Evolutionary conservation across 1,140 invertebrate genomes (phyloP).

Genomic region (Nasonia giraulti): DNA sequence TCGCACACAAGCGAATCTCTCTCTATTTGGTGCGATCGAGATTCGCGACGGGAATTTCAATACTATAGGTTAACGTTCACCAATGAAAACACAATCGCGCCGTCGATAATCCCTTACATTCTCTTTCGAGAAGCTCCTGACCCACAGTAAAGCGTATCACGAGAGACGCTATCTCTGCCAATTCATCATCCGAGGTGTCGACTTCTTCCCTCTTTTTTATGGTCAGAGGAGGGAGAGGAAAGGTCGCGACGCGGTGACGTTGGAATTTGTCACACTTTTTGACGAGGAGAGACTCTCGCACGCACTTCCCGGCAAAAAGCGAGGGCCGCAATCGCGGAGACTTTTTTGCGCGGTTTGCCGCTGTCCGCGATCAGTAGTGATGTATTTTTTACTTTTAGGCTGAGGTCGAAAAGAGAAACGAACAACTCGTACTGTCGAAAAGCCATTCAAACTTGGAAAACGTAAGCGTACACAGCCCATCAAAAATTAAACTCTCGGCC

Average conservation of each 20-base stretch:
- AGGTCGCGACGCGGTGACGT: neutral
- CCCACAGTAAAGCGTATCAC: neutral
- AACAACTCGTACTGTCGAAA: too few relatives aligned
- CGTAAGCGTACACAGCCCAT: too few relatives aligned
- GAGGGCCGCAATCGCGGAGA: neutral
- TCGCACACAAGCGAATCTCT: too few relatives aligned
- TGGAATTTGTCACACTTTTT: conserved; percentile 13
- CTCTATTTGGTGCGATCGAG: neutral
- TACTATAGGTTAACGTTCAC: neutral
- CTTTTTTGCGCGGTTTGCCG: neutral
- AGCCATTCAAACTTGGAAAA: too few relatives aligned
- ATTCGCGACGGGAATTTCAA: neutral
- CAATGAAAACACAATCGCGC: neutral
- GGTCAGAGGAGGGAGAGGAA: neutral
- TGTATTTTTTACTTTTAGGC: too few relatives aligned
- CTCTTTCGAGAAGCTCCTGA: neutral
- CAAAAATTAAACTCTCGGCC: too few relatives aligned
- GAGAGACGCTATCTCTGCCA: conserved; percentile 30
- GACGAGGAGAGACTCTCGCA: neutral
- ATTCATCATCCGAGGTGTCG: conserved; percentile 23
- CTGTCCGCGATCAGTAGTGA: neutral
- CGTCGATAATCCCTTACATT: neutral
- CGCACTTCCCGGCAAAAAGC: neutral
- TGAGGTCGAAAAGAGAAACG: too few relatives aligned
- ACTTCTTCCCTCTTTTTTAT: neutral